A percentile compares a stretch with the other conserved stretches of the same genome.
Conservation (phyloP, 2,797 vertebrate genomes). For the Synaphobranchus kaupii region DNA sequence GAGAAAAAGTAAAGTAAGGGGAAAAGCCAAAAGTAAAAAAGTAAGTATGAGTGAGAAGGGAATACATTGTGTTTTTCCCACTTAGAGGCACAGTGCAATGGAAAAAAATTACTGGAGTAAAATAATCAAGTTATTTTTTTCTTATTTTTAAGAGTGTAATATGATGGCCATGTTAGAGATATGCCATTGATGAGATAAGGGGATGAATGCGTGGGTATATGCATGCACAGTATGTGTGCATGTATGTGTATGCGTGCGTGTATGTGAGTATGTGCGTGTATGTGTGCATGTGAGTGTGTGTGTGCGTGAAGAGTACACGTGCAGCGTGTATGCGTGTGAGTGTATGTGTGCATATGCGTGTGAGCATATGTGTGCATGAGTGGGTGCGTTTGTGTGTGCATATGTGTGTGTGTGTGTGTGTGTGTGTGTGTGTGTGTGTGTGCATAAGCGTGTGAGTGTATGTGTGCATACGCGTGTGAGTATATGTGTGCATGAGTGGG, state of each 20-base stretch:
- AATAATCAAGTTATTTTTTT: not conserved
- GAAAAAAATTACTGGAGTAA: conserved; percentile 41
- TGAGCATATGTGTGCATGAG: too few relatives aligned
- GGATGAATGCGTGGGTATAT: not conserved
- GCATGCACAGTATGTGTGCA: not conserved
- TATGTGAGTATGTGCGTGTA: not conserved
- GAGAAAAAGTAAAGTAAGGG: conserved; percentile 23
- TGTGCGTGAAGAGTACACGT: too few relatives aligned
- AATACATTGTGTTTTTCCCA: conserved; percentile 38
- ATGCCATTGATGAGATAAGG: not conserved
- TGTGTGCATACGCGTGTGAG: not conserved
- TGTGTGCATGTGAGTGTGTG: not conserved
- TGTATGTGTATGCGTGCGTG: too few relatives aligned
- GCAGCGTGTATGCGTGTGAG: too few relatives aligned
- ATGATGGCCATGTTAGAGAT: not conserved
- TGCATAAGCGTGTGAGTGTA: not conserved
- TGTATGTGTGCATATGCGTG: too few relatives aligned
- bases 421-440: not conserved
- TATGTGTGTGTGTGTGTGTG: not conserved
- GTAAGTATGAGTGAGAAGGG: not conserved
- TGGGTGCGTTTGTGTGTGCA: not conserved
- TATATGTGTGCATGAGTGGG: not conserved
- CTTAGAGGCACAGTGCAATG: conserved; percentile 58
- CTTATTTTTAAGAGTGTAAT: not conserved
- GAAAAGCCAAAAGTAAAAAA: conserved; percentile 12